These are phyloP conservation scores for Acromyrmex echinatior DNA, from an alignment of 1,140 invertebrate genomes.

Conservation along the genomic window DNA sequence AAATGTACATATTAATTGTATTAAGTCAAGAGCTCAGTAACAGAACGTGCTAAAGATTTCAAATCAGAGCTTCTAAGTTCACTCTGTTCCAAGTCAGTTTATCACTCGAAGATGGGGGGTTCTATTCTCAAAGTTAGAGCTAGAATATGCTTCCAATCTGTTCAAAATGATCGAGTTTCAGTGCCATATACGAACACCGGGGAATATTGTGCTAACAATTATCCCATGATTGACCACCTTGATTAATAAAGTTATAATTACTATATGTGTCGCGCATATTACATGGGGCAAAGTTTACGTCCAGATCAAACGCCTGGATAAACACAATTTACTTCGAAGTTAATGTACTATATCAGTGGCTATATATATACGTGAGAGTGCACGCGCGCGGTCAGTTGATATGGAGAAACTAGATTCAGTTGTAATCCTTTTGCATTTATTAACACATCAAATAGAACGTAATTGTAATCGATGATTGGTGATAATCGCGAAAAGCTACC, in stretches of 20 bases:
- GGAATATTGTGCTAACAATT: constrained; percentile 52
- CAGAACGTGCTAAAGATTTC: constrained; percentile 22
- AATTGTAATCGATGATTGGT: constrained; percentile 18
- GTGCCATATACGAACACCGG: background rate
- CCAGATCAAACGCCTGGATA: constrained; percentile 24
- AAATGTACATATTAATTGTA: background rate
- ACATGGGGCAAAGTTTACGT: background rate
- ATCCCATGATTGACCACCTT: constrained; percentile 51
- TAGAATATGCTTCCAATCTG: constrained; percentile 46
- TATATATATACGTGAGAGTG: background rate
- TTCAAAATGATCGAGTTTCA: constrained; percentile 56
- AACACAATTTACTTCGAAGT: constrained; percentile 49
- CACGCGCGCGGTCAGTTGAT: background rate
- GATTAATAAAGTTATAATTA: constrained; percentile 65
- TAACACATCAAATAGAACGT: background rate
- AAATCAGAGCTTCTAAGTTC: background rate
- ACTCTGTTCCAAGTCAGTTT: constrained; percentile 20
- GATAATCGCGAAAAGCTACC: constrained; percentile 11
- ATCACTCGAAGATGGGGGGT: background rate
- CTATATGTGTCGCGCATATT: constrained; percentile 36
- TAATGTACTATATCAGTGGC: constrained; percentile 6
- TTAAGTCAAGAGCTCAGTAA: background rate
- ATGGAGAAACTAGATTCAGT: background rate
- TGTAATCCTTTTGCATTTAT: constrained; percentile 30
- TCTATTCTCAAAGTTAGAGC: constrained; percentile 44